Base-by-base conservation (phyloP, 2,888 invertebrate genomes). In the Polia nebulosa region DNA sequence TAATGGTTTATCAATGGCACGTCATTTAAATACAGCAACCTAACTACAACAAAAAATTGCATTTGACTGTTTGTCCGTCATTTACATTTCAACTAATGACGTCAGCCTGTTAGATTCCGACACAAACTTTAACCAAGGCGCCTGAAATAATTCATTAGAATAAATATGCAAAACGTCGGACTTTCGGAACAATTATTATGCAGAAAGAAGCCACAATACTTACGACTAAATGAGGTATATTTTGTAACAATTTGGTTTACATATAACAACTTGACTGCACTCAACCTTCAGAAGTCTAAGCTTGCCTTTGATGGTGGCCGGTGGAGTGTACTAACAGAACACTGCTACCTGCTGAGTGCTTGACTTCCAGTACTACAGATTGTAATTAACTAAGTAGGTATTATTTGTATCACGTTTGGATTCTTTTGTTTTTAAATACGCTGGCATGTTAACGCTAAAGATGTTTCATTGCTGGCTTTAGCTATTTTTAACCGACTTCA, bases 131-230 rank as follows among this genome's bases (percentile, higher is more conserved):
- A 20, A 22, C 3, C 4, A 22, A 34, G n/a, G 20, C 32, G 44
- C 13, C 52, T 62, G 29, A 36, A 52, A 27, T 34, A 1, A 32
- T 32, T 72, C 25, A 53, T 53, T 70, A 39, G 32, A 32, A 62
- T 53, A 63, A 45, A 55, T 53, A 34, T 45, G 32, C 73, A 27
- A 27, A 34, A 47, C 9, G 27, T 39, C 17, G 32, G 15, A 13
- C 32, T 62, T 34, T 47, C 15, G 15, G 27, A 41, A 63, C 22
- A 41, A 47, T 61, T 39, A 47, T 72, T 32, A 39, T 53, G 20
- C n/a, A 41, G 39, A 34, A 39, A 29, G 22, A 63, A 47, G 47
- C 27, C 45, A 34, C 47, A 72, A 34, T n/a, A 25, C 36, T 44
- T 20, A 32, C 25, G 6, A 29, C 36, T 25, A n/a, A 53, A 39